Conservation (phyloP, 2,888 invertebrate genomes). For the Caenorhabditis sp. region DNA sequence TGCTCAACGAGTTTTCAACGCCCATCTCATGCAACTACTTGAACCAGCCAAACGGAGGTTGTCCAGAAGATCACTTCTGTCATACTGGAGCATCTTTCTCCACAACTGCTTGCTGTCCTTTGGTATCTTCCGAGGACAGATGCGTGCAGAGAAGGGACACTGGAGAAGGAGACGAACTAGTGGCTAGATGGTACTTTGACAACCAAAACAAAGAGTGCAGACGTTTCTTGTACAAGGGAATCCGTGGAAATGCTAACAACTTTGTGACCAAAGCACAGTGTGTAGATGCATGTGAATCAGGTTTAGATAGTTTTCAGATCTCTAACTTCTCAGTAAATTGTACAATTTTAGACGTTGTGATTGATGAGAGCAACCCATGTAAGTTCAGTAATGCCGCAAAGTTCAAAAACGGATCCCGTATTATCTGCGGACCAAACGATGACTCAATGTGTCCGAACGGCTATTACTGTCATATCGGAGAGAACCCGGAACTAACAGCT, state of each 20-base stretch:
- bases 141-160: constrained; percentile 73
- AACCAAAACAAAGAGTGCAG: constrained; percentile 74
- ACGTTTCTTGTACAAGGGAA: constrained; percentile 81
- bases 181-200: constrained; percentile 82
- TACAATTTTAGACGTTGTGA: constrained; percentile 53
- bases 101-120: constrained; percentile 81
- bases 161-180: constrained; percentile 79
- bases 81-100: constrained; percentile 77
- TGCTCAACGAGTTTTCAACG: constrained; percentile 78
- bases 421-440: constrained; percentile 73
- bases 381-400: constrained; percentile 74
- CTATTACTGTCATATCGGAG: constrained; percentile 82
- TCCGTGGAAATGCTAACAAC: constrained; percentile 81
- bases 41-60: constrained; percentile 80
- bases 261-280: constrained; percentile 80
- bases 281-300: constrained; percentile 75
- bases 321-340: neutral
- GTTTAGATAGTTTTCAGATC: constrained; percentile 37
- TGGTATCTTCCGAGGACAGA: constrained; percentile 66
- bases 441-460: constrained; percentile 77
- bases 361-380: constrained; percentile 77
- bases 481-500: constrained; percentile 75
- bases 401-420: constrained; percentile 64
- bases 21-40: constrained; percentile 81
- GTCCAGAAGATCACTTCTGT: constrained; percentile 77